Evolutionary conservation across 2,888 invertebrate genomes (phyloP), one percentile per base, ranked within the genome.

Genomic region (Luffia ferchaultella): DNA sequence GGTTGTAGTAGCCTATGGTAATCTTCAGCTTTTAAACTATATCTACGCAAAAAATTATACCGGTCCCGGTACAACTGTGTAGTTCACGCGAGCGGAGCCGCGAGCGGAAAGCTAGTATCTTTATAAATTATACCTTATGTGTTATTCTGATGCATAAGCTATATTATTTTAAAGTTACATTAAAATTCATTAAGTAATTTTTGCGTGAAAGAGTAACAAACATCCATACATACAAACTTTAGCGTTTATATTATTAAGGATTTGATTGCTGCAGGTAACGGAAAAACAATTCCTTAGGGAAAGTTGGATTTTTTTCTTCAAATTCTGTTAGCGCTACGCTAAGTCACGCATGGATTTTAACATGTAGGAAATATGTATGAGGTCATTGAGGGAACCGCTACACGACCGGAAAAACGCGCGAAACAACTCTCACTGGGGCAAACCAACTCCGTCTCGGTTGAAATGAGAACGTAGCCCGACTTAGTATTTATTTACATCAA

Each of bases 381-480:
- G 30, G 30, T 30, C 12, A 12, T 12, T 12, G 30, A 7, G 5
- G 12, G 59, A 61, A 74, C 78, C 77, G 79, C 72, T 79, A 79
- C 57, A 57, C 68, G 78, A 72, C 75, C 78, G 71, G 68, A 67
- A 76, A 73, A 73, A 68, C 66, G 58, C 51, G 17, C 53, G 30
- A 3, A 30, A 30, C 30, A 30, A 30, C 30, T 30, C 30, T 30
- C 30, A 30, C 30, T 30, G 30, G 30, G 30, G 30, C 30, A 30
- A 30, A 30, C 12, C 3, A 30, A 30, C 30, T 12, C 30, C 3
- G 3, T 30, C 5, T 3, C 12, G 30, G 5, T 30, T 30, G 5
- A 12, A 30, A 30, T 30, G 5, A 12, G 30, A 12, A 30, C 30
- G 12, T 12, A 12, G 30, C 30, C n/a, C n/a, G n/a, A n/a, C n/a